Base-by-base conservation (phyloP, 2,888 invertebrate genomes). In the Euzetes globulus region DNA sequence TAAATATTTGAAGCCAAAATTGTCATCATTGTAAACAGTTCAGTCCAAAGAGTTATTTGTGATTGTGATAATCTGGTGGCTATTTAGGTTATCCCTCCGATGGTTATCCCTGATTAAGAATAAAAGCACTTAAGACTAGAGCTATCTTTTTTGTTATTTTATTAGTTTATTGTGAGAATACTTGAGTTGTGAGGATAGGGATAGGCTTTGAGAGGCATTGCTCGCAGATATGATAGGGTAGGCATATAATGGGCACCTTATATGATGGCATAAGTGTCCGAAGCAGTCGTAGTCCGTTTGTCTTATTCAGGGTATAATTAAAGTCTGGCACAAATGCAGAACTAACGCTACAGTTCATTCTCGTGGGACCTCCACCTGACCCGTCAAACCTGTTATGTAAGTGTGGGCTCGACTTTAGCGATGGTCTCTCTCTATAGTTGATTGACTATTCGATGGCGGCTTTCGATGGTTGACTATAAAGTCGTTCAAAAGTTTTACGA, bases 371-470 rank as follows among this genome's bases (percentile, higher is more conserved):
- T 60, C 11, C 33, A 17, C 17, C 60, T 65, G 65, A 65, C 65
- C 65, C 65, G 65, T 65, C 65, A 65, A 65, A 65, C 65, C 41
- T 33, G 65, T 65, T 65, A 65, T 33, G 37, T 65, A 19, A 65
- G 65, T 33, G 9, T 37, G 33, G 65, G 65, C 4, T 19, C 41
- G n/a, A 52, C 52, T 52, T 2, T 52, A n/a, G 33, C 33, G 15
- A 52, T 19, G n/a, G n/a, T 7, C 52, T 52, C 52, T 19, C 52
- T 19, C 19, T 47, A 47, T 47, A 47, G 47, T 47, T n/a, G 17
- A 47, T 47, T n/a, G 55, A 55, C 55, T 55, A 58, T 27, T 58
- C 29, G 25, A 52, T 52, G 52, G 52, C 52, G 52, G 52, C 52
- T 52, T 52, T 52, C 52, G 52, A 52, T 52, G 19, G 19, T 19